phyloP scores from a whole-genome alignment of 92 coral and sea anemone species.

The Hydrozoanthus gracilis region DNA sequence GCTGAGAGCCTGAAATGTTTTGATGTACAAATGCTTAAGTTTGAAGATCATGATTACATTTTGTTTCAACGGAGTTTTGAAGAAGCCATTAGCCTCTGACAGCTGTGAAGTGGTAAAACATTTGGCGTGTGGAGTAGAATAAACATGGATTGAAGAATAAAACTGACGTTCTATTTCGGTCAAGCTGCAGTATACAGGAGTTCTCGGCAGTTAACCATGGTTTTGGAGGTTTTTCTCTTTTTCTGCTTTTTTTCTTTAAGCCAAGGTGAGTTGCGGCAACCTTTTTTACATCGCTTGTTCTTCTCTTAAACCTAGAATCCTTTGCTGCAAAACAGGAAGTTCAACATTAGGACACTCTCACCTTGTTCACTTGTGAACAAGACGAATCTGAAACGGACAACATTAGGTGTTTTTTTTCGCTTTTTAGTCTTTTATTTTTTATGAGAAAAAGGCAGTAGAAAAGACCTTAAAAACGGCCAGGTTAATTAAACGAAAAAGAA shows the following conservation, averaged over 20 bases:
- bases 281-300: no score
- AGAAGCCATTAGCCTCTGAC: background rate
- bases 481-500: background rate
- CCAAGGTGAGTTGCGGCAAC: background rate
- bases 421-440: background rate
- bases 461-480: background rate
- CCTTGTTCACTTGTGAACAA: background rate
- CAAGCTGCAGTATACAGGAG: background rate
- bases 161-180: background rate
- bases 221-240: slow-evolving; percentile 4
- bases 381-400: background rate
- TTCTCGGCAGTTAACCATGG: background rate
- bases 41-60: no score
- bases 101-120: background rate
- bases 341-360: background rate
- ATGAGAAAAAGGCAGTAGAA: background rate
- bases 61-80: no score
- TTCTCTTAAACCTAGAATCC: no score
- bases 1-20: no score
- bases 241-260: slow-evolving; percentile 3
- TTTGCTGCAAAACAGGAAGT: background rate
- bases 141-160: background rate
- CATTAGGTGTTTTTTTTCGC: background rate
- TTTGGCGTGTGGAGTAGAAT: background rate
- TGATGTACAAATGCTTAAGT: no score